Percentiles rank a stretch among this genome's conserved stretches.
Evolutionary conservation across 2,797 vertebrate species (phyloP).

Genomic region (Cirrhinus molitorella): DNA sequence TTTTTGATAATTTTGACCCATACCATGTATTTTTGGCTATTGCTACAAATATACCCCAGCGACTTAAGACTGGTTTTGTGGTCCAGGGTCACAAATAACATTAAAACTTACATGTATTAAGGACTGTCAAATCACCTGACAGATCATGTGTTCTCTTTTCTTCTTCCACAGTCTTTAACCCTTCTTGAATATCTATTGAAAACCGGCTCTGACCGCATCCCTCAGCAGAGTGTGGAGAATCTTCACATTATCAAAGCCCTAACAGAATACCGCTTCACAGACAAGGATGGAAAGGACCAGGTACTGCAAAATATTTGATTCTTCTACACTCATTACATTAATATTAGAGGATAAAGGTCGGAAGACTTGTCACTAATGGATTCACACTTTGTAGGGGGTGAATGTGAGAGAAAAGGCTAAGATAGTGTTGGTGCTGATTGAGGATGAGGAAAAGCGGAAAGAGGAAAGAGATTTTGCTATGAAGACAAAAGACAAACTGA

Average conservation of each 20-base stretch:
- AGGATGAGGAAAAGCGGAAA: conserved; percentile 94
- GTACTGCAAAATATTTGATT: conserved; percentile 60
- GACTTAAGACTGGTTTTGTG: too few relatives aligned
- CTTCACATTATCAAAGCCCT: conserved; percentile 94
- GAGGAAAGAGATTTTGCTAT: conserved; percentile 92
- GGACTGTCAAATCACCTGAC: neutral
- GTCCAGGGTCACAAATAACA: too few relatives aligned
- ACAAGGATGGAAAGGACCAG: conserved; percentile 97
- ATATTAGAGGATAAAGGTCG: neutral
- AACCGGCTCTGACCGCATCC: conserved; percentile 94
- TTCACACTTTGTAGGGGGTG: conserved; percentile 76
- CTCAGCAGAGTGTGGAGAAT: conserved; percentile 94
- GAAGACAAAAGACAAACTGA: conserved; percentile 97
- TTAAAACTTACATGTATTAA: too few relatives aligned
- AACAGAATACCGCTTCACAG: conserved; percentile 93
- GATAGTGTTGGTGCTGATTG: conserved; percentile 89
- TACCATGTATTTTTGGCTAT: too few relatives aligned
- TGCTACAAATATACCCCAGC: too few relatives aligned
- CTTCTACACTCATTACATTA: neutral
- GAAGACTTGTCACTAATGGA: neutral
- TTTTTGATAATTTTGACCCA: too few relatives aligned
- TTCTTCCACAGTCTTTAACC: conserved; percentile 82
- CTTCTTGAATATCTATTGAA: conserved; percentile 96
- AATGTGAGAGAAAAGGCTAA: conserved; percentile 98
- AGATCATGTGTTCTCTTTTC: neutral